Evolutionary conservation across 2,113 vertebrate species (phyloP).

Genomic region (Clinocottus analis): DNA sequence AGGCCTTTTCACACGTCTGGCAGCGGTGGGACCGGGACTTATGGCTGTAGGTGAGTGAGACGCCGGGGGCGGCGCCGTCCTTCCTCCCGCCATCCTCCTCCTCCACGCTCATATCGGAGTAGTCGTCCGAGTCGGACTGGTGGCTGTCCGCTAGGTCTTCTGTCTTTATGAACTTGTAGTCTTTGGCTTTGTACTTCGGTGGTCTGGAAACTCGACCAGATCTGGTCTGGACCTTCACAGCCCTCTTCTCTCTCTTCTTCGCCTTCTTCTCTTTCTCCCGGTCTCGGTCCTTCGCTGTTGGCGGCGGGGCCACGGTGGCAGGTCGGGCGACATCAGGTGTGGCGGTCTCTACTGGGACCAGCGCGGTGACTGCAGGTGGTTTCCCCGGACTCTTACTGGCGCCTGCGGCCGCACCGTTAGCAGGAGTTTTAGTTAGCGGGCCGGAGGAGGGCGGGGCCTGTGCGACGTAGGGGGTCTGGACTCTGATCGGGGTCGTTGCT

Average conservation of each 20-base stretch:
- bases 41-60: slow-evolving; percentile 79
- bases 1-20: slow-evolving; percentile 92
- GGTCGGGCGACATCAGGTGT: not conserved
- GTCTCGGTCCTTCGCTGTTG: slow-evolving; percentile 31
- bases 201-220: slow-evolving; percentile 94
- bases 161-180: slow-evolving; percentile 97
- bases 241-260: slow-evolving; percentile 86
- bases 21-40: slow-evolving; percentile 90
- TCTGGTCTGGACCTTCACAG: slow-evolving; percentile 90
- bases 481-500: slow-evolving; percentile 15
- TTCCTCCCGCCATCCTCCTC: slow-evolving; percentile 82
- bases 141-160: slow-evolving; percentile 92
- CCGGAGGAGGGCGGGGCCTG: slow-evolving; percentile 13
- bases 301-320: not conserved
- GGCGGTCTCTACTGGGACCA: not conserved
- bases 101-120: slow-evolving; percentile 92
- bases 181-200: slow-evolving; percentile 95
- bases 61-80: not conserved
- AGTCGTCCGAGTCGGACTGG: slow-evolving; percentile 96
- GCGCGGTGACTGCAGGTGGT: not conserved
- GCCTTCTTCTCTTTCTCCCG: slow-evolving; percentile 77
- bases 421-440: slow-evolving; percentile 21
- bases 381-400: slow-evolving; percentile 21
- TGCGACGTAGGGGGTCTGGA: not conserved
- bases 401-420: not conserved